Percentiles rank a stretch among this genome's conserved stretches.
Evolutionary conservation across 2,797 vertebrate species (phyloP).

Genomic region (Xyrichtys novacula): DNA sequence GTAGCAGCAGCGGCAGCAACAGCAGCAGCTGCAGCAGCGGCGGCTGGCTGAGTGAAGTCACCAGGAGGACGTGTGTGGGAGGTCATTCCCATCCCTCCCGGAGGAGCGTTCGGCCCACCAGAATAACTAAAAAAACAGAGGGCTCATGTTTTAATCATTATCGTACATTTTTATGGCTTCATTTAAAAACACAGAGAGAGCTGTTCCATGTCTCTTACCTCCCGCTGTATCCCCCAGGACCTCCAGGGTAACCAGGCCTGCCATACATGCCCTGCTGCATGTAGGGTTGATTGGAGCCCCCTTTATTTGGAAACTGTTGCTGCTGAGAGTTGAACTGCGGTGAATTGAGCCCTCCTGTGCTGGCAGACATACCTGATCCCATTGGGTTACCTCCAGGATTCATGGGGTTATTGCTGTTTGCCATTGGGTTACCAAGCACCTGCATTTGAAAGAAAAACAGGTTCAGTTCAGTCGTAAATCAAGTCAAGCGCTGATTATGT

Average conservation of each 20-base stretch:
- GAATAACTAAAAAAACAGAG: conserved; percentile 88
- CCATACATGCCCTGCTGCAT: conserved; percentile 98
- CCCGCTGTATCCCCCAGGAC: conserved; percentile 92
- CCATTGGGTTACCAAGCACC: conserved; percentile 98
- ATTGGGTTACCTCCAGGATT: conserved; percentile 97
- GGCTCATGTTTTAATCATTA: conserved; percentile 25
- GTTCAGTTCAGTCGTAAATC: conserved; percentile 12
- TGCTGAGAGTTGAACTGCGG: conserved; percentile 96
- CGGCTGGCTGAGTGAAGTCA: conserved; percentile 97
- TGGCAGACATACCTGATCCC: conserved; percentile 94
- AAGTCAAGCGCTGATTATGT: neutral
- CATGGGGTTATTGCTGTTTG: conserved; percentile 97
- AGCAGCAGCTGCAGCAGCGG: conserved; percentile 94
- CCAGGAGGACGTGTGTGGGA: conserved; percentile 92
- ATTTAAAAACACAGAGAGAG: neutral
- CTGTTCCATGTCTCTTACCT: conserved; percentile 82
- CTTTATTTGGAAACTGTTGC: conserved; percentile 96
- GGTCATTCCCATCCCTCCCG: conserved; percentile 93
- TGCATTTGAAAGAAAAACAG: conserved; percentile 65
- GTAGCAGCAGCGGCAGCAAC: conserved; percentile 94
- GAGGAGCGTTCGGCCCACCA: conserved; percentile 92
- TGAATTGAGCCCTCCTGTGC: conserved; percentile 93
- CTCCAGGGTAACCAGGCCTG: conserved; percentile 93
- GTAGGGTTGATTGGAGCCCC: conserved; percentile 93
- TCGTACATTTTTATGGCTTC: neutral